Evolutionary conservation across 2,113 vertebrate species (phyloP), one percentile per base, ranked within the genome.

Genomic region (Pandion haliaetus): DNA sequence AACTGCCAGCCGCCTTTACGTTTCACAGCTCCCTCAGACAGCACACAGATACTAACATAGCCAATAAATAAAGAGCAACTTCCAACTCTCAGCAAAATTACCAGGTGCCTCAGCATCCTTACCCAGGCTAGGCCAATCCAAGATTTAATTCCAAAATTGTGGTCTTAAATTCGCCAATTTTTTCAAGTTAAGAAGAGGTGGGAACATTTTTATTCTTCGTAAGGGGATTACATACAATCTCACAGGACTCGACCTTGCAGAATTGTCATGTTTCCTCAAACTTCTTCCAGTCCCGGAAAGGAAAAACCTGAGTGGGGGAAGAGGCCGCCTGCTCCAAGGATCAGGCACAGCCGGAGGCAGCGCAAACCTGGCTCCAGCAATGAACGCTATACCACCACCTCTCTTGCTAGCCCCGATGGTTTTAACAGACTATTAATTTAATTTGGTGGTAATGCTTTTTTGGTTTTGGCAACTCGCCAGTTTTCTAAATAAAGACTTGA

Each of bases 211-310:
- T 40, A 11, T 44, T 63, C 24, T 50, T 58, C 3, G 0, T 24
- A 40, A 62, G 12, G 24, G 29, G 8, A 47, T 63, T n/a, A n/a
- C 42, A 36, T 50, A 9, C 18, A 55, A 55, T 28, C 28, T 74
- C 36, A 45, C 18, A 74, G 67, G 6, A 57, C 34, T 0, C 28
- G 54, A 61, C 47, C 45, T 49, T 32, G 38, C 47, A 58, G 6
- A 55, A n/a, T 25, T 40, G 25, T n/a, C n/a, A 17, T 0, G 0
- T 14, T 59, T n/a, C 14, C 79, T 71, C 54, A 65, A 57, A 47
- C 19, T 66, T 88, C 31, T 49, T 77, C 49, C 82, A 92, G 7
- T 36, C 38, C 36, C 78, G 32, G 18, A 44, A 86, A 80, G 26
- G 42, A 78, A 6, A 4, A 69, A 72, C 12, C 8, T 2, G 12